Evolutionary conservation across 2,888 invertebrate genomes (phyloP).

Genomic region (Andrena praecox): DNA sequence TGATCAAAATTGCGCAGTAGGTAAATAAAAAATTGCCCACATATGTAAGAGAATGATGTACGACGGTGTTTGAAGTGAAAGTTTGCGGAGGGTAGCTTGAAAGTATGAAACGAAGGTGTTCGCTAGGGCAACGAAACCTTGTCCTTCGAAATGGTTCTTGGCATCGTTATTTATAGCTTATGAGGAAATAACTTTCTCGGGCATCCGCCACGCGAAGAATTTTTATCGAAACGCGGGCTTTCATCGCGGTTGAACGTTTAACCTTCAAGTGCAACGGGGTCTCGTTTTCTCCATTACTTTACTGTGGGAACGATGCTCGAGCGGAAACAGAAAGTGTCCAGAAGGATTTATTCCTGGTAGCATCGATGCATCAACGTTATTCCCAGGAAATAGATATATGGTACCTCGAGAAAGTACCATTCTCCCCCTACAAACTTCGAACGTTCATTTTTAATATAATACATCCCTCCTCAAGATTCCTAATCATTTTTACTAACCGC

Average conservation of each 20-base stretch:
- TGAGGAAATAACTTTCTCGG: slow-evolving; percentile 53
- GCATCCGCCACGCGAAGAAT: slow-evolving; percentile 46
- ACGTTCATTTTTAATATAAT: neutral
- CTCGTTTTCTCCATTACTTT: slow-evolving; percentile 48
- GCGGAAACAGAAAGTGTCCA: slow-evolving; percentile 43
- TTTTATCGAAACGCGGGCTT: slow-evolving; percentile 43
- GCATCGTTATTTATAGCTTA: slow-evolving; percentile 48
- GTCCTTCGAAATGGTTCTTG: slow-evolving; percentile 33
- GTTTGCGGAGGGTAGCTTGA: neutral
- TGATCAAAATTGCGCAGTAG: too few relatives aligned
- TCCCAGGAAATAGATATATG: neutral
- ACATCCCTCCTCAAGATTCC: neutral
- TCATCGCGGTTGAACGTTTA: slow-evolving; percentile 48
- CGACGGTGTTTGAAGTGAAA: neutral
- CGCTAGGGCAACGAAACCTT: slow-evolving; percentile 36
- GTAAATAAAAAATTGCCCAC: too few relatives aligned
- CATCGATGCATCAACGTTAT: neutral
- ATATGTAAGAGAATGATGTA: neutral
- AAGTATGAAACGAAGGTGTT: slow-evolving; percentile 9
- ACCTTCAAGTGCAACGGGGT: slow-evolving; percentile 49
- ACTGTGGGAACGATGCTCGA: slow-evolving; percentile 29
- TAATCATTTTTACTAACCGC: too few relatives aligned
- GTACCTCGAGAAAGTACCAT: neutral
- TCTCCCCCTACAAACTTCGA: neutral
- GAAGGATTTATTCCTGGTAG: slow-evolving; percentile 6